Percentiles rank a stretch among this genome's conserved stretches.
phyloP scores from a whole-genome alignment of 1,140 invertebrate species.

The Cydia amplana region DNA sequence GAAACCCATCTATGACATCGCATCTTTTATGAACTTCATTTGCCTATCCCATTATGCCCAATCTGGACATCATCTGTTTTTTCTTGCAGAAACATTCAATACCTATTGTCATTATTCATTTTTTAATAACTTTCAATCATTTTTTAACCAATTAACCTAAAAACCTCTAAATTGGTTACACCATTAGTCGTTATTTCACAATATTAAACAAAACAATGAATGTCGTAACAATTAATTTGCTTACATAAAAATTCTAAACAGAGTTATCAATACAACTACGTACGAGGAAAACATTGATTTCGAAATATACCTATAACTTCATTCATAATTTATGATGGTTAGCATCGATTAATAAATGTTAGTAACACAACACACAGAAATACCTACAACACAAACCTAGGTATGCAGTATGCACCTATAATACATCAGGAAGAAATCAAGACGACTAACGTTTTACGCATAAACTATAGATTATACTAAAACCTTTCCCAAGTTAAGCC shows the following conservation, averaged over 20 bases:
- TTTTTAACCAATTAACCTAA: constrained; percentile 23
- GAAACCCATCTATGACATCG: not conserved
- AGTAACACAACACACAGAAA: too few relatives aligned
- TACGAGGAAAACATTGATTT: not conserved
- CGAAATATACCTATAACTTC: too few relatives aligned
- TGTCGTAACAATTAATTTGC: constrained; percentile 22
- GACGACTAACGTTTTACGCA: constrained; percentile 42
- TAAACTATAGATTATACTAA: constrained; percentile 29
- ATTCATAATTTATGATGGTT: too few relatives aligned
- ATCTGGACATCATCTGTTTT: not conserved
- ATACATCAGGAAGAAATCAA: not conserved
- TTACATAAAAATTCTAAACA: constrained; percentile 4
- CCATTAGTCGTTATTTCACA: constrained; percentile 20
- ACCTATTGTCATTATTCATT: too few relatives aligned
- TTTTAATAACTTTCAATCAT: not conserved
- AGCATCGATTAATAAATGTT: not conserved
- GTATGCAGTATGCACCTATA: too few relatives aligned
- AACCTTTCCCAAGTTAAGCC: not conserved
- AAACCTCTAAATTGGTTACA: not conserved
- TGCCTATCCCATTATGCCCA: not conserved
- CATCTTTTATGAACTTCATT: not conserved
- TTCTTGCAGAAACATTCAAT: not conserved
- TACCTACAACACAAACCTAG: too few relatives aligned
- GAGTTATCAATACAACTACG: not conserved
- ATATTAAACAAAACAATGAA: not conserved